Percentiles rank a stretch among this genome's conserved stretches.
Conservation (phyloP, 2,888 invertebrate genomes). For the Zhuqinia jingwanae region DNA sequence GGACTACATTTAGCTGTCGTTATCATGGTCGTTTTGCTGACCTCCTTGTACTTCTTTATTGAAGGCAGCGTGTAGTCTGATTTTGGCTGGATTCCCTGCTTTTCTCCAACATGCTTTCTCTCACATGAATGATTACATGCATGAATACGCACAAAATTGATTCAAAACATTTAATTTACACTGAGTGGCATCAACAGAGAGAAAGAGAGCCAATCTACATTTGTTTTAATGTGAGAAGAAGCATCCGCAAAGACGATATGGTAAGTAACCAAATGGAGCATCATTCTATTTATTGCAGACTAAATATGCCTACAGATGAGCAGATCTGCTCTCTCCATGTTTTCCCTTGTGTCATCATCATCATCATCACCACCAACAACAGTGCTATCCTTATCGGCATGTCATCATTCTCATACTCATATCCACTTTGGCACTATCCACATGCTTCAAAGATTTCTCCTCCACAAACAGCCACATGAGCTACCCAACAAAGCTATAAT, state of each 20-base stretch:
- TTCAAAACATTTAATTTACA: slow-evolving; percentile 38
- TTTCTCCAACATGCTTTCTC: background rate
- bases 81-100: no score
- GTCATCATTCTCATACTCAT: background rate
- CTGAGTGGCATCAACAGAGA: background rate
- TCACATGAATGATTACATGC: background rate
- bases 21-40: background rate
- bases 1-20: background rate
- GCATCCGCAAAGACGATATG: slow-evolving; percentile 39
- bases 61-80: no score
- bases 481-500: slow-evolving; percentile 60
- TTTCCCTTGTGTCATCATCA: no score
- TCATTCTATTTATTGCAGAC: background rate
- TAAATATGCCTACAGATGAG: no score
- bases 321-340: background rate
- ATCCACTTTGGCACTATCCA: slow-evolving; percentile 38
- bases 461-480: background rate
- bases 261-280: slow-evolving; percentile 58
- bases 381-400: background rate
- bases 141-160: slow-evolving; percentile 52
- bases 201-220: slow-evolving; percentile 31
- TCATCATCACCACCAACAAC: background rate
- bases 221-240: background rate
- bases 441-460: slow-evolving; percentile 7
- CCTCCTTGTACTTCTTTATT: no score